Evolutionary conservation across 2,888 invertebrate species (phyloP), one percentile per base, ranked within the genome.

Genomic region (Serripes groenlandicus): DNA sequence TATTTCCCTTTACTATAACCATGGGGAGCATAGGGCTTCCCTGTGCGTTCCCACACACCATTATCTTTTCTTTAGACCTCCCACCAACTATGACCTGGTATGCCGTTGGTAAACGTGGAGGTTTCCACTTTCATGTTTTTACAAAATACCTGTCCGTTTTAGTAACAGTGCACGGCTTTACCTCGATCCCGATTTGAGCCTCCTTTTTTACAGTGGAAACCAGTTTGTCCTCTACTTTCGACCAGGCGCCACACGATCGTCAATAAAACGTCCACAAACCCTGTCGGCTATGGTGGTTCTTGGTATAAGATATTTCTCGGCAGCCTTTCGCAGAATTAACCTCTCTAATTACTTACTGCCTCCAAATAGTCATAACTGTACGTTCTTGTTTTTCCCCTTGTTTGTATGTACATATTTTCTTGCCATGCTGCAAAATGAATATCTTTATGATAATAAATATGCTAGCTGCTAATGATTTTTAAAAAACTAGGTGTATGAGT

Each of bases 1-100:
- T 88, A 72, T 88, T 87, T 18, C 88, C 88, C 49, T 86, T 88
- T 0, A 78, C 86, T 11, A 88, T 83, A 15, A 86, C 66, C 11
- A 88, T 5, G 15, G 87, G 84, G 1, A 84, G 81, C 84, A 89
- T 88, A 28, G 30, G 28, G 3, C 26, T 15, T 18, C 85, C 88
- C 4, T 73, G 75, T 21, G 85, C 85, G 52, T 84, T 89, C 9
- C 83, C 83, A 66, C 83, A 87, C 1, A 79, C 86, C 71, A 83
- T 74, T 9, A 85, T 72, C 71, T 54, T n/a, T 62, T 74, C 28
- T 78, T 73, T 35, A 81, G 28, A 2, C 74, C 69, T 21, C 58
- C 70, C 70, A 75, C 76, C 73, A 77, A 15, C 68, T 69, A 30
- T 62, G 18, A 15, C 62, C 62, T 28, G 62, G 62, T 28, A 30